phyloP scores from a whole-genome alignment of 2,888 invertebrate species.

The Tryphoninae sp. region DNA sequence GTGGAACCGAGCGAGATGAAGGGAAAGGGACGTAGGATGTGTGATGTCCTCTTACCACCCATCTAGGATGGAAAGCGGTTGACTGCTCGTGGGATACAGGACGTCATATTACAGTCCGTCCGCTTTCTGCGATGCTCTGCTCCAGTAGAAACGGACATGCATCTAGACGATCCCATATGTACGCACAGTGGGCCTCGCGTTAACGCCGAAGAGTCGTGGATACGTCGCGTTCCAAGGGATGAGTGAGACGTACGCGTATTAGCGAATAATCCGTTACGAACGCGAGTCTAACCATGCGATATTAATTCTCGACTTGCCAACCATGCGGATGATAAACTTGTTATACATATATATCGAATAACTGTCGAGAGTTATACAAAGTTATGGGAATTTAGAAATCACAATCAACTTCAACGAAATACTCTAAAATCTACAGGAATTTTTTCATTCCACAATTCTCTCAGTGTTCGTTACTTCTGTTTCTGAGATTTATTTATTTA shows the following conservation, averaged over 20 bases:
- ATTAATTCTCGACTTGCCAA: background rate
- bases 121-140: conserved; percentile 50
- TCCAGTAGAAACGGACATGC: background rate
- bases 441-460: too few relatives aligned
- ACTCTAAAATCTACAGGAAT: too few relatives aligned
- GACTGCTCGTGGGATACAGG: conserved; percentile 51
- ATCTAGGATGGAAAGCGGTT: background rate
- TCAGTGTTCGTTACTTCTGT: too few relatives aligned
- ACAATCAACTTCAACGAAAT: too few relatives aligned
- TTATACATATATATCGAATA: too few relatives aligned
- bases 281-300: background rate
- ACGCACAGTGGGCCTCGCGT: background rate
- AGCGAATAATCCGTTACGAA: background rate
- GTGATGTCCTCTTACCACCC: conserved; percentile 12
- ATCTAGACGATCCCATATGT: conserved; percentile 10
- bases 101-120: conserved; percentile 74
- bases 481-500: too few relatives aligned
- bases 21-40: conserved; percentile 11
- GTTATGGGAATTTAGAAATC: too few relatives aligned
- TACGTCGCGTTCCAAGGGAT: background rate
- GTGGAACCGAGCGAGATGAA: background rate
- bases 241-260: background rate
- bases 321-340: too few relatives aligned
- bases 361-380: too few relatives aligned
- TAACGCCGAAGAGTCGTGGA: conserved; percentile 41